Conservation (phyloP, 1,140 invertebrate genomes). For the Cydia pomonella region DNA sequence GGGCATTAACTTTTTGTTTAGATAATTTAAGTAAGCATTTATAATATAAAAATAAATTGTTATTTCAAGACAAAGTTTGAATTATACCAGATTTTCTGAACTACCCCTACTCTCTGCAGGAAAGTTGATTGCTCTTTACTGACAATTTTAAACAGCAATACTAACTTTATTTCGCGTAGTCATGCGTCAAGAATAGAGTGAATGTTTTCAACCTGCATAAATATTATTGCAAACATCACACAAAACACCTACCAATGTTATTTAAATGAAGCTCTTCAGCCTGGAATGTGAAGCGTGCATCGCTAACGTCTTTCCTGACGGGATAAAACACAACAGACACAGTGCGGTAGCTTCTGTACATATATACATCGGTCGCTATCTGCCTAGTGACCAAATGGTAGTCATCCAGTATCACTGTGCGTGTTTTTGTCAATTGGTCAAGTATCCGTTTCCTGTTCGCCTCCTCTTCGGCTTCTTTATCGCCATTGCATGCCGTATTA, state of each 20-base stretch:
- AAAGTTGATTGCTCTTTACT: too few relatives aligned
- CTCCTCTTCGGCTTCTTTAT: conserved; percentile 62
- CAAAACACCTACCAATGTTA: conserved; percentile 65
- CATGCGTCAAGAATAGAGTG: background rate
- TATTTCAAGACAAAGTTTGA: too few relatives aligned
- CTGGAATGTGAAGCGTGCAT: conserved; percentile 70
- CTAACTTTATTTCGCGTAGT: background rate
- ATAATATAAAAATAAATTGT: too few relatives aligned
- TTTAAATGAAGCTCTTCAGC: conserved; percentile 73
- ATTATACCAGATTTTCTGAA: too few relatives aligned
- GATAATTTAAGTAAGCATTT: too few relatives aligned
- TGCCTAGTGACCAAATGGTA: conserved; percentile 69
- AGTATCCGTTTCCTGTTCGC: conserved; percentile 62
- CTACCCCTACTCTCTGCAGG: too few relatives aligned
- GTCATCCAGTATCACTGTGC: conserved; percentile 64
- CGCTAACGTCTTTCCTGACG: conserved; percentile 59
- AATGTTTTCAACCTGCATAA: background rate
- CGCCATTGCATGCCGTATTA: conserved; percentile 55
- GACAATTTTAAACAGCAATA: background rate
- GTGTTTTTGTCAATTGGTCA: conserved; percentile 65
- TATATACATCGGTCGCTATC: conserved; percentile 70
- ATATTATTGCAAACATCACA: background rate
- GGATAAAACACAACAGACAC: conserved; percentile 70
- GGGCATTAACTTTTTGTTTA: too few relatives aligned
- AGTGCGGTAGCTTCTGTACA: conserved; percentile 73